A percentile compares a stretch with the other conserved stretches of the same genome.
These are phyloP conservation scores for Erythrolamprus reginae DNA, from an alignment of 2,113 vertebrate species.

Conservation along the genomic window DNA sequence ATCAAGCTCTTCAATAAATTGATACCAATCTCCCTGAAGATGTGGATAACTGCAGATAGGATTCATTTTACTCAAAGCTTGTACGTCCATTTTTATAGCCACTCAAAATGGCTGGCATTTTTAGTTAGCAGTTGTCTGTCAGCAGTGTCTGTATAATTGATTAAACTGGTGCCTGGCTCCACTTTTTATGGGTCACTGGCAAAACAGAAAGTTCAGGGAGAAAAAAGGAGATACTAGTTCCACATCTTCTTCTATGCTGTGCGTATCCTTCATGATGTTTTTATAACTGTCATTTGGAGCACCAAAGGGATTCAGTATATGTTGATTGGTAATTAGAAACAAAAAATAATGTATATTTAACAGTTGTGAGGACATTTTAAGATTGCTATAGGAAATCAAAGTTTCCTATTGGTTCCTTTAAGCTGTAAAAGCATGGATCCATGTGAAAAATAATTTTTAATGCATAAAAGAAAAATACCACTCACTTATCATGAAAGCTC, in stretches of 20 bases:
- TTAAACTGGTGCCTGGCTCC: slow-evolving; percentile 63
- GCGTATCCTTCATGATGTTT: slow-evolving; percentile 51
- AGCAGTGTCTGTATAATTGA: slow-evolving; percentile 55
- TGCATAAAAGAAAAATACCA: no score
- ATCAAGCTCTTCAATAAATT: slow-evolving; percentile 37
- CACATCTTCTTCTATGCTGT: slow-evolving; percentile 56
- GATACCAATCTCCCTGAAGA: slow-evolving; percentile 7
- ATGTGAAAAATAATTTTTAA: background rate
- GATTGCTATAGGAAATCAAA: background rate
- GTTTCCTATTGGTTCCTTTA: background rate
- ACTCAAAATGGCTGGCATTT: slow-evolving; percentile 31
- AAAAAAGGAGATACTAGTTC: slow-evolving; percentile 61
- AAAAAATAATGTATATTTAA: slow-evolving; percentile 16
- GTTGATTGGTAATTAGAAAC: slow-evolving; percentile 26
- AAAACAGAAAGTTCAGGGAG: slow-evolving; percentile 66
- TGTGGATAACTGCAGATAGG: background rate
- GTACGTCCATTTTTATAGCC: background rate
- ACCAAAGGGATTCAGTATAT: slow-evolving; percentile 37
- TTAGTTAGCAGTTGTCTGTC: slow-evolving; percentile 59
- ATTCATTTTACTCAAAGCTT: background rate
- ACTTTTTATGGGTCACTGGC: slow-evolving; percentile 66
- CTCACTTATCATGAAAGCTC: no score
- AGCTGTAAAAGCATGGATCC: background rate
- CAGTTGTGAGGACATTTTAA: background rate
- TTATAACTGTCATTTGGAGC: slow-evolving; percentile 24